Evolutionary conservation across 2,888 invertebrate genomes (phyloP).

Genomic region (Idaea biselata): DNA sequence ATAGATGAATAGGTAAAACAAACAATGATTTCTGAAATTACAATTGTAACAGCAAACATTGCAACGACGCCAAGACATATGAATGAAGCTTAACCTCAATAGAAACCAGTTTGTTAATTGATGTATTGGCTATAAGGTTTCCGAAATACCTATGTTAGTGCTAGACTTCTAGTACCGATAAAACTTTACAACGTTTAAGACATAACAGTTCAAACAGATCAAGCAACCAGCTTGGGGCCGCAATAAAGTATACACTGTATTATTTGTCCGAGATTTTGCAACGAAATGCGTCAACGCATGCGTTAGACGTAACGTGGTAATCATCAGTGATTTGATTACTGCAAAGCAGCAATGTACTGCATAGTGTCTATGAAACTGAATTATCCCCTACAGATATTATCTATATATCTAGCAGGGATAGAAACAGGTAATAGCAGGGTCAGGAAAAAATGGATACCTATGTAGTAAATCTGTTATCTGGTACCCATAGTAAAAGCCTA

Average conservation of each 20-base stretch:
- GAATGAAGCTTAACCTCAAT: neutral
- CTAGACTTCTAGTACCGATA: neutral
- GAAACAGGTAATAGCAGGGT: too few relatives aligned
- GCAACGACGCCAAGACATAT: neutral
- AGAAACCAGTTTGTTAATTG: neutral
- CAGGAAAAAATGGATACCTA: too few relatives aligned
- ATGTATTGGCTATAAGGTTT: neutral
- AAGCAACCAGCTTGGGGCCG: neutral
- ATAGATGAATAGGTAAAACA: neutral
- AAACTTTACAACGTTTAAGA: neutral
- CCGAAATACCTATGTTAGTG: neutral
- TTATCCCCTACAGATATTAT: too few relatives aligned
- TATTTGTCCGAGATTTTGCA: neutral
- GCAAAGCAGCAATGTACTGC: too few relatives aligned
- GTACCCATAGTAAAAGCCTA: too few relatives aligned
- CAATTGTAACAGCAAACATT: neutral
- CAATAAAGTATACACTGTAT: neutral
- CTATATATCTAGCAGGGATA: too few relatives aligned
- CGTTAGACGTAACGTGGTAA: too few relatives aligned
- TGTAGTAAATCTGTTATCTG: too few relatives aligned
- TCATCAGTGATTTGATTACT: too few relatives aligned
- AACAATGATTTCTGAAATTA: neutral
- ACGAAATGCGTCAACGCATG: too few relatives aligned
- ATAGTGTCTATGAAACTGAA: too few relatives aligned
- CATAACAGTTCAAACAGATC: neutral